phyloP scores from a whole-genome alignment of 2,888 invertebrate genomes.

The Clepsis dumicolana region DNA sequence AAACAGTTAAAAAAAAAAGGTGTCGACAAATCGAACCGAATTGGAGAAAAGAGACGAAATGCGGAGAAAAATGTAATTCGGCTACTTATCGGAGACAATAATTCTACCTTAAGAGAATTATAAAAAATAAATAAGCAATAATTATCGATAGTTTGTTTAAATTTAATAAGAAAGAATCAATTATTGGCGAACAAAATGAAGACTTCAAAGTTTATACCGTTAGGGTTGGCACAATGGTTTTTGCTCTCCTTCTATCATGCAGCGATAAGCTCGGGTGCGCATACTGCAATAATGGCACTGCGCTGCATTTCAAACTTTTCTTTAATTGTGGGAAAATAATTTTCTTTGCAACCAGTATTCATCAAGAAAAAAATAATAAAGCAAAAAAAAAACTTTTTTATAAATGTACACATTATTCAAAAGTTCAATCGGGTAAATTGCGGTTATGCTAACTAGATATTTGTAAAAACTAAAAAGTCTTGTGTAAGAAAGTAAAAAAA shows the following conservation, averaged over 20 bases:
- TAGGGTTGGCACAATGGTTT: constrained; percentile 43
- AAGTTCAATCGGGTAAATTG: not conserved
- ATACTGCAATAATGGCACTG: constrained; percentile 66
- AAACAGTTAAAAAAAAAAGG: too few species aligned
- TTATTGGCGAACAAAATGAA: constrained; percentile 23
- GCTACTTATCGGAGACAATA: too few species aligned
- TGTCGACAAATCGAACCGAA: too few species aligned
- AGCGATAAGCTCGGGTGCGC: constrained; percentile 79
- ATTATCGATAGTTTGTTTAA: not conserved
- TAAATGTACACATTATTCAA: not conserved
- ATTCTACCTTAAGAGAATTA: too few species aligned
- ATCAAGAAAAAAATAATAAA: not conserved
- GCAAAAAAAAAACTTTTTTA: not conserved
- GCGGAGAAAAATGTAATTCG: too few species aligned
- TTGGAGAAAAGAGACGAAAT: too few species aligned
- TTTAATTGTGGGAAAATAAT: constrained; percentile 61
- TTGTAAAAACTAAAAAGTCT: not conserved
- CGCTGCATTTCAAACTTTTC: constrained; percentile 77
- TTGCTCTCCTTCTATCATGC: constrained; percentile 41
- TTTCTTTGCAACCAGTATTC: not conserved
- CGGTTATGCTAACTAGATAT: not conserved
- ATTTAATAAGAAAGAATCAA: constrained; percentile 17
- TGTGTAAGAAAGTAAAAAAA: not conserved
- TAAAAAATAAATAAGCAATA: not conserved
- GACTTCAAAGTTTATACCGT: constrained; percentile 39